Percentiles rank a stretch among this genome's conserved stretches.
These are phyloP conservation scores for Felis catus DNA, from an alignment of 2,113 vertebrate species.

Conservation along the genomic window F.catus_Fca126_mat1.0 CM031423.1:16756501-16757000, in stretches of 20 bases:
- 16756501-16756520: not conserved
- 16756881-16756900: not conserved
- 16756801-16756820: not conserved
- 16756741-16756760: not conserved
- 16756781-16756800: fast-evolving
- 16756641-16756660: not conserved
- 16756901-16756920: not conserved
- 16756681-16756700: not conserved
- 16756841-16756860: not conserved
- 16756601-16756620: not conserved
- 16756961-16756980: not conserved
- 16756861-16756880: not conserved
- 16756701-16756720: not conserved
- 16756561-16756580: not conserved
- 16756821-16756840: not conserved
- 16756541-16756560: not conserved
- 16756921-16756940: not conserved
- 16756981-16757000: not conserved
- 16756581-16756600: not conserved
- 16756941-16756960: not conserved
- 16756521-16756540: not conserved
- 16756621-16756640: not conserved
- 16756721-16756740: not conserved
- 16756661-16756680: not conserved
- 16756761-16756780: not conserved